Percentiles rank a stretch among this genome's conserved stretches.
Evolutionary conservation across 2,797 vertebrate genomes (phyloP).

Genomic region (Enteromius radiatus): DNA sequence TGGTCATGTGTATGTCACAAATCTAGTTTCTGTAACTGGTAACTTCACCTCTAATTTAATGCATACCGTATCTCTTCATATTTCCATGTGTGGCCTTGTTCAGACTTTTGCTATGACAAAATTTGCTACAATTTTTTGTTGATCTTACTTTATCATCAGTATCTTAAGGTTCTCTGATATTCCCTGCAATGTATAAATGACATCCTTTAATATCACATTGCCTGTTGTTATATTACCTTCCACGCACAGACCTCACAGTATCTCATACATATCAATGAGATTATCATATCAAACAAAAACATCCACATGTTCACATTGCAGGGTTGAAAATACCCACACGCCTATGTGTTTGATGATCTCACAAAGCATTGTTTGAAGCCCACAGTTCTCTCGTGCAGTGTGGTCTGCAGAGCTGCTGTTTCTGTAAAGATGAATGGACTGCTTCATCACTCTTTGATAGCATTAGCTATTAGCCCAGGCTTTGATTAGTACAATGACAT

Average conservation of each 20-base stretch:
- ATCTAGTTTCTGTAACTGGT: not conserved
- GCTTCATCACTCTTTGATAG: constrained; percentile 51
- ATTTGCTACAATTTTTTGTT: not conserved
- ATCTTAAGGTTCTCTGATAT: not conserved
- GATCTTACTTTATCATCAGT: not conserved
- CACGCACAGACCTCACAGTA: constrained; percentile 2
- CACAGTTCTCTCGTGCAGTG: constrained; percentile 9
- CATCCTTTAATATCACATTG: not conserved
- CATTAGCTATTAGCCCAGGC: constrained; percentile 44
- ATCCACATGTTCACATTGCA: constrained; percentile 27
- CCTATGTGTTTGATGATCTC: constrained; percentile 39
- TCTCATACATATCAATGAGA: constrained; percentile 32
- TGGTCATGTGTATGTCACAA: not conserved
- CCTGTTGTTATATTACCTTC: not conserved
- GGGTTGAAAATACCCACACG: constrained; percentile 19
- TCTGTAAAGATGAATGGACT: constrained; percentile 44
- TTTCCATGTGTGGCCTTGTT: not conserved
- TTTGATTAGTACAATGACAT: constrained; percentile 44
- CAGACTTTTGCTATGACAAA: not conserved
- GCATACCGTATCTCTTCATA: not conserved
- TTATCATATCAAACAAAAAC: constrained; percentile 40
- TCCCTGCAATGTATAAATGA: not conserved
- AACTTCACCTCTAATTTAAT: not conserved
- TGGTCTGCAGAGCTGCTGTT: constrained; percentile 34
- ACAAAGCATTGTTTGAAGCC: constrained; percentile 34